Evolutionary conservation across 92 coral and sea anemone genomes (phyloP).

Genomic region (Metridium senile): DNA sequence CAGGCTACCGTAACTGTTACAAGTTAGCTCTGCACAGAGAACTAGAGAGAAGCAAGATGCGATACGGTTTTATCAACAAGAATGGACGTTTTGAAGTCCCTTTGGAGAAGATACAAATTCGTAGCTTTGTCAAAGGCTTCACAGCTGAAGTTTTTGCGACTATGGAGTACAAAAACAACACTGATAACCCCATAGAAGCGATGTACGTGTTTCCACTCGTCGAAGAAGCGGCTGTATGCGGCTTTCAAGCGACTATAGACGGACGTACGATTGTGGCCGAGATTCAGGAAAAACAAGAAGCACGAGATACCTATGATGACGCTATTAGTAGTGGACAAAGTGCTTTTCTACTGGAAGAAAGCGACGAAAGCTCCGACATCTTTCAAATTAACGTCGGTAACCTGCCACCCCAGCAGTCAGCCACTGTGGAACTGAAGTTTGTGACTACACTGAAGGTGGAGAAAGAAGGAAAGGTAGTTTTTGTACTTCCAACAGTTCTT

Average conservation of each 20-base stretch:
- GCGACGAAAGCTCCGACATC: conserved; percentile 84
- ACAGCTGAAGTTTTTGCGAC: conserved; percentile 81
- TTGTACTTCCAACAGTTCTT: conserved; percentile 80
- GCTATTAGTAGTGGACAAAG: conserved; percentile 80
- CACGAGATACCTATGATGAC: conserved; percentile 76
- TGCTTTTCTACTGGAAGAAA: conserved; percentile 85
- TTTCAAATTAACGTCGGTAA: conserved; percentile 85
- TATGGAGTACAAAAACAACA: conserved; percentile 76
- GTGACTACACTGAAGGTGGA: conserved; percentile 83
- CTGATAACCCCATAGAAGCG: conserved; percentile 83
- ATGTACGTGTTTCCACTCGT: conserved; percentile 75
- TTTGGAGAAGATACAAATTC: conserved; percentile 70
- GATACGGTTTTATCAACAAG: conserved; percentile 57
- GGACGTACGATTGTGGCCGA: conserved; percentile 86
- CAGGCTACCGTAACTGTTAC: too few species aligned
- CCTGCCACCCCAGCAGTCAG: conserved; percentile 82
- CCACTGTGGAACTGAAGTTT: conserved; percentile 68
- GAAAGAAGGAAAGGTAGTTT: conserved; percentile 75
- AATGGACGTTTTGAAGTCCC: conserved; percentile 56
- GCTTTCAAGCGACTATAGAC: conserved; percentile 83
- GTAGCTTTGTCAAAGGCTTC: conserved; percentile 70
- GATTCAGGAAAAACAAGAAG: conserved; percentile 83
- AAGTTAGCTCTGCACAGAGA: too few species aligned
- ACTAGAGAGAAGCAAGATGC: too few species aligned
- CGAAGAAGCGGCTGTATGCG: conserved; percentile 86